Percentiles rank a stretch among this genome's conserved stretches.
Conservation (phyloP, 2,797 vertebrate species). For the Meda fulgida region DNA sequence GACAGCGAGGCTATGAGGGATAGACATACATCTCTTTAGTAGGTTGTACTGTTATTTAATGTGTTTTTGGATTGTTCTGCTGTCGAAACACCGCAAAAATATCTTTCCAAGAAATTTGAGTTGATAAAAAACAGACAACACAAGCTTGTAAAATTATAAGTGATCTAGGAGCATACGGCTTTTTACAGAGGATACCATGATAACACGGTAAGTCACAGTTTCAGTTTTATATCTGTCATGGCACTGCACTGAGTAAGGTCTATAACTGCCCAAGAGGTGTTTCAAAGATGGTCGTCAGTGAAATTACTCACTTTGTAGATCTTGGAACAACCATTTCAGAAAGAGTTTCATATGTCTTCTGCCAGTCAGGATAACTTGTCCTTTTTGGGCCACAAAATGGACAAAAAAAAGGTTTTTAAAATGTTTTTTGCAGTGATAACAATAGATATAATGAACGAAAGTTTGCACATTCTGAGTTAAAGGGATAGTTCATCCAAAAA, state of each 20-base stretch:
- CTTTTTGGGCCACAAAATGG: constrained; percentile 66
- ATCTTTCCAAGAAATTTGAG: neutral
- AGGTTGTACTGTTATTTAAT: too few relatives aligned
- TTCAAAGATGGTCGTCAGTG: neutral
- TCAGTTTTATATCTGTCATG: too few relatives aligned
- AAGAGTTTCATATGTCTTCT: constrained; percentile 93
- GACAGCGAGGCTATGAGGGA: neutral
- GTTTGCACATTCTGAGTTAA: neutral
- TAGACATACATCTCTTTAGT: neutral
- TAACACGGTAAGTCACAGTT: neutral
- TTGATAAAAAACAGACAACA: neutral
- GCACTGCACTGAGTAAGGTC: neutral
- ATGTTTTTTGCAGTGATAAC: neutral
- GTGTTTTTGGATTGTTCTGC: neutral
- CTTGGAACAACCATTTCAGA: constrained; percentile 97
- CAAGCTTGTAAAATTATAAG: neutral
- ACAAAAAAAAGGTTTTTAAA: neutral
- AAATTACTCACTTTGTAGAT: constrained; percentile 88
- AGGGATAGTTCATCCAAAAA: neutral
- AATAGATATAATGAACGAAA: neutral
- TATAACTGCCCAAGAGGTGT: neutral
- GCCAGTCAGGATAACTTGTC: constrained; percentile 88
- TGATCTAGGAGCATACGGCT: neutral
- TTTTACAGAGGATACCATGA: neutral
- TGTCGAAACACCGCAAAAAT: neutral